Conservation (phyloP, 1,140 invertebrate genomes). For the Venustaconcha ellipsiformis region DNA sequence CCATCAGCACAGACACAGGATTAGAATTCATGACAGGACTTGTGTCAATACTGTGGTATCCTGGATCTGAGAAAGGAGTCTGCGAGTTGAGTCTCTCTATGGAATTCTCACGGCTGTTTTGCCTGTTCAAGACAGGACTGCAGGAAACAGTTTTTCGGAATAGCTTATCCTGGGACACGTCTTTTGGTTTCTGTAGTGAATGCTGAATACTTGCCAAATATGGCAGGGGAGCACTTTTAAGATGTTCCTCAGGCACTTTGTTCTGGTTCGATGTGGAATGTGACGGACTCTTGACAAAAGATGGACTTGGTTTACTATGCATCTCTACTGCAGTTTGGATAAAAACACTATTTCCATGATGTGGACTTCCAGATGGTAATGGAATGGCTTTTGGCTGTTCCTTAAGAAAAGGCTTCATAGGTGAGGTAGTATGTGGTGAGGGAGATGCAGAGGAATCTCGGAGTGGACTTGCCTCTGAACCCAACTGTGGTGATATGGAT, state of each 20-base stretch:
- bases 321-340: not conserved
- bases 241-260: not conserved
- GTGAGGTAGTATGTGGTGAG: too few species aligned
- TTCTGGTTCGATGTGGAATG: not conserved
- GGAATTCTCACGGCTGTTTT: constrained; percentile 11
- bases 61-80: constrained; percentile 26
- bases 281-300: not conserved
- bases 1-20: constrained; percentile 14
- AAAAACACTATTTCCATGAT: not conserved
- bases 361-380: not conserved
- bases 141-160: not conserved
- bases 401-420: too few species aligned
- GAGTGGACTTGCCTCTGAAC: not conserved
- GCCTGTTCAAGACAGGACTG: not conserved
- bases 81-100: constrained; percentile 8
- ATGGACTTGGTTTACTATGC: not conserved
- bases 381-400: not conserved
- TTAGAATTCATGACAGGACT: constrained; percentile 28
- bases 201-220: constrained; percentile 30
- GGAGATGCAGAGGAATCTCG: too few species aligned
- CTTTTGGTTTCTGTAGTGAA: constrained; percentile 21
- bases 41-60: constrained; percentile 25
- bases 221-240: not conserved
- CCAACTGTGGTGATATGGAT: not conserved
- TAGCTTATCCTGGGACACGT: not conserved